Base-by-base conservation (phyloP, 2,888 invertebrate species). In the Xylota sylvarum region DNA sequence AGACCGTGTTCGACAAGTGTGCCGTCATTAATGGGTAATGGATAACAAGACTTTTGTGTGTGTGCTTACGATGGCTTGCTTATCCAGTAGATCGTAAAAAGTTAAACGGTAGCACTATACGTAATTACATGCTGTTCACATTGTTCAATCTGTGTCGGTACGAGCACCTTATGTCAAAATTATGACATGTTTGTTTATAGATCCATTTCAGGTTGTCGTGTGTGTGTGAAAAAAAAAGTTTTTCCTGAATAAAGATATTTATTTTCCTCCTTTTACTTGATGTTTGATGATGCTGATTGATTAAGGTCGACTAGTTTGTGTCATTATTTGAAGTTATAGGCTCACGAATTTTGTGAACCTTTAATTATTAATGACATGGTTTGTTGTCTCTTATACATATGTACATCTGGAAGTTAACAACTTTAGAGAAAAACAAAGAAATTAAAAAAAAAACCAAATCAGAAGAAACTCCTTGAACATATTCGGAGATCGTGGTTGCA, bases 1-100 rank as follows among this genome's bases (percentile, higher is more conserved):
- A 77, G 69, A 72, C 64, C 56, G 27, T 83, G 77, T 83, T 65
- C 37, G 77, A 82, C 82, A 82, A 65, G 56, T 65, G 58, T 72
- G 5, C 50, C 50, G 50, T 40, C 64, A 70, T 40, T 35, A 74
- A 23, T 52, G 50, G 50, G 43, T 14, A 19, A 50, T 52, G 10
- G 50, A 52, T 56, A 12, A 43, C 30, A 32, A 32, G 46, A 27
- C 30, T 23, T 72, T 50, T 46, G 37, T 60, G 60, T 35, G 69
- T 19, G 48, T 46, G n/a, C 35, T 4, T 48, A 3, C 3, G 23
- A 23, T 23, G 23, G 23, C 23, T 23, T 43, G 17, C 14, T 67
- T 30, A 30, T 72, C 43, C 35, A 55, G 2, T 17, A 35, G 52
- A 60, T 50, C 17, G n/a, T 37, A 65, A 17, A 19, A 35, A 40